Percentiles rank a stretch among this genome's conserved stretches.
These are phyloP conservation scores for Gari tellinella DNA, from an alignment of 2,888 invertebrate species.

Conservation along the genomic window DNA sequence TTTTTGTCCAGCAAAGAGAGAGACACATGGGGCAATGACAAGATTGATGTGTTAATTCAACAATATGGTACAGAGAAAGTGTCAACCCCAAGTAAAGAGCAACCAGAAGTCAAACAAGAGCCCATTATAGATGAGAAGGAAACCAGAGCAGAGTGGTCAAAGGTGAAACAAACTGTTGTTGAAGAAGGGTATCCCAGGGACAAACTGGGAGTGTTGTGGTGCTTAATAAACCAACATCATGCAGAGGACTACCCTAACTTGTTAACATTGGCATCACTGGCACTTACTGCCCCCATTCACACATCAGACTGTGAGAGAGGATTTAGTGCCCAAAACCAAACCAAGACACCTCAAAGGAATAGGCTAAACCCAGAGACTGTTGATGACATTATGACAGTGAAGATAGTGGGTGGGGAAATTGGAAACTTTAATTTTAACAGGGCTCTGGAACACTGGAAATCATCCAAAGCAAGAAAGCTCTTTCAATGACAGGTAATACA, in stretches of 20 bases:
- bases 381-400: slow-evolving; percentile 11
- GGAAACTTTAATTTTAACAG: no score
- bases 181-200: slow-evolving; percentile 14
- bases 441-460: no score
- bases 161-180: slow-evolving; percentile 12
- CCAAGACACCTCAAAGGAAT: slow-evolving; percentile 11
- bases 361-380: slow-evolving; percentile 9
- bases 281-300: slow-evolving; percentile 8
- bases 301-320: slow-evolving; percentile 10
- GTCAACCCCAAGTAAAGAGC: slow-evolving; percentile 3
- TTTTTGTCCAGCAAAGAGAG: slow-evolving; percentile 13
- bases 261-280: slow-evolving; percentile 12
- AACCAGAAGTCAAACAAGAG: neutral
- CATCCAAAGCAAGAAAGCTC: no score
- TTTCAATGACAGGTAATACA: no score
- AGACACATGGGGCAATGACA: slow-evolving; percentile 30
- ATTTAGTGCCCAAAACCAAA: slow-evolving; percentile 17
- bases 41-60: slow-evolving; percentile 12
- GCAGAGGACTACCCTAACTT: slow-evolving; percentile 9
- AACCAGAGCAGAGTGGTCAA: slow-evolving; percentile 23
- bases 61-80: slow-evolving; percentile 16
- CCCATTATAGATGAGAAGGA: slow-evolving; percentile 13
- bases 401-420: slow-evolving; percentile 13
- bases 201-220: neutral
- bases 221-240: slow-evolving; percentile 10